Evolutionary conservation across 2,888 invertebrate genomes (phyloP), one percentile per base, ranked within the genome.

Genomic region (Aelia acuminata): DNA sequence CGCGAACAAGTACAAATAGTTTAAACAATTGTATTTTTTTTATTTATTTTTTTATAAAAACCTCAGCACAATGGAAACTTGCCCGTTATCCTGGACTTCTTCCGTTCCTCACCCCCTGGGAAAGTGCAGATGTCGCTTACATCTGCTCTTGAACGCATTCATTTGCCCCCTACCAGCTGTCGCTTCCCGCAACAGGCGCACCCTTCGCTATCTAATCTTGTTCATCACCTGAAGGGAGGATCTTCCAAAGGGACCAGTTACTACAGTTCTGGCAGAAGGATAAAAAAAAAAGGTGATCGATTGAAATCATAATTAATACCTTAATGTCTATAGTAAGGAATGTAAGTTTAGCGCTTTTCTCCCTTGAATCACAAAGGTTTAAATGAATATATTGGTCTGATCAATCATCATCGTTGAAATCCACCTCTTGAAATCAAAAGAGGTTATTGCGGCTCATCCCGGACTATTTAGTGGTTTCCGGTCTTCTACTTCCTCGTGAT

Each of bases 91-190:
- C 84, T 49, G 11, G 48, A 31, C 50, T 50, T 50, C 48, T 26
- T 50, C 84, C 84, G 26, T 47, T 47, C 47, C 48, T 47, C 48
- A 35, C 85, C 85, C 53, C 85, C 26, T 85, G 85, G 85, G 85
- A 85, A 85, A 85, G 85, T 57, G 53, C 85, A 85, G 50, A 85
- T 85, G 85, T 57, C 85, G 10, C 85, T 50, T 53, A 39, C 49
- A 53, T 53, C 53, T 49, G 50, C 53, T 50, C 85, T 35, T 39
- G 80, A 43, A 47, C 80, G 85, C 85, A 39, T 50, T 85, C 85
- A 85, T 53, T 53, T 53, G 20, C 85, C 53, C 85, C 50, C 35
- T 85, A 53, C 39, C 85, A 80, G 80, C 80, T 80, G 80, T 47
- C 80, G 80, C 80, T 80, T 80, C 80, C 80, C 80, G 80, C 80